A percentile compares a stretch with the other conserved stretches of the same genome.
Conservation (phyloP, 2,888 invertebrate genomes). For the Nycteola revayana region DNA sequence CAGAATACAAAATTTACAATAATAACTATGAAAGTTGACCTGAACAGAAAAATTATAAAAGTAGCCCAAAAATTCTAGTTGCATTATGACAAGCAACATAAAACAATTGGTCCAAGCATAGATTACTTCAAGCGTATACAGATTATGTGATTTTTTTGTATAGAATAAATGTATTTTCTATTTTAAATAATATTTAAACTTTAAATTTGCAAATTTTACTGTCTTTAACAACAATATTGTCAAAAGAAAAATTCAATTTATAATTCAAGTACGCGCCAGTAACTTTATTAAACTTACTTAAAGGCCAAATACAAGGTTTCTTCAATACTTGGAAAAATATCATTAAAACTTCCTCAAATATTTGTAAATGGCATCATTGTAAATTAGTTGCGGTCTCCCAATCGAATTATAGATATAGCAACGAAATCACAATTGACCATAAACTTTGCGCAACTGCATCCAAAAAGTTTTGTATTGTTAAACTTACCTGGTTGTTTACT, state of each 20-base stretch:
- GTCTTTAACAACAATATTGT: too few relatives aligned
- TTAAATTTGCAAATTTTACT: too few relatives aligned
- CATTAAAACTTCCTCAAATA: constrained; percentile 12
- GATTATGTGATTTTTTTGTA: too few relatives aligned
- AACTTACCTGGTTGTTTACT: constrained; percentile 51
- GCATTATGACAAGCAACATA: constrained; percentile 8
- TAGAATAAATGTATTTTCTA: too few relatives aligned
- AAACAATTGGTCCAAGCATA: constrained; percentile 9
- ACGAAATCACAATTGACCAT: constrained; percentile 53
- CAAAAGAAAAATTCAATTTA: not conserved
- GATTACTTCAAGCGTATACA: constrained; percentile 13
- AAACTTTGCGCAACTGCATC: constrained; percentile 41
- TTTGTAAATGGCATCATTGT: constrained; percentile 15
- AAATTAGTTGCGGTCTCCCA: constrained; percentile 18
- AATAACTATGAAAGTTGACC: constrained; percentile 18
- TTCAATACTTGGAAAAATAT: constrained; percentile 10
- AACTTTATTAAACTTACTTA: constrained; percentile 10
- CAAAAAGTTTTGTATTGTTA: constrained; percentile 5
- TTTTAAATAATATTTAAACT: too few relatives aligned
- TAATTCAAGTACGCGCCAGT: not conserved
- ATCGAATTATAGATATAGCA: constrained; percentile 33
- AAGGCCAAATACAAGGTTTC: constrained; percentile 21
- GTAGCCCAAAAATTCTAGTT: constrained; percentile 2
- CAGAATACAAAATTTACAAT: constrained; percentile 9
- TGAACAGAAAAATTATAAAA: constrained; percentile 11